Base-by-base conservation (phyloP, 2,113 vertebrate species). In the Lycaon pictus region DNA sequence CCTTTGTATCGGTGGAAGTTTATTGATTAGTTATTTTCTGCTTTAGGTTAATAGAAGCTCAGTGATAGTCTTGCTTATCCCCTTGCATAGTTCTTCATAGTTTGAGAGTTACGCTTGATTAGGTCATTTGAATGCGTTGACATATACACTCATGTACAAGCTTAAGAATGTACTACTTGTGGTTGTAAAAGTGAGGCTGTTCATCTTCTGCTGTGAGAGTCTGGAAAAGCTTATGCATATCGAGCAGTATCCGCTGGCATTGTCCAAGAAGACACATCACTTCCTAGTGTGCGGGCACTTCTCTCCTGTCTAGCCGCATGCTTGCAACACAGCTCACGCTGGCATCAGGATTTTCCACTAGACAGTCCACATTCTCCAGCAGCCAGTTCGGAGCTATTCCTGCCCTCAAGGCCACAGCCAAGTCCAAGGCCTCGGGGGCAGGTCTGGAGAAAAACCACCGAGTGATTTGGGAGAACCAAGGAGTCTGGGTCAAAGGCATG, bases 271-370 rank as follows among this genome's bases (percentile, higher is more conserved):
- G 67, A 85, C 3, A 15, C 93, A 13, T 91, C 69, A 82, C 88
- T 97, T 96, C 93, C 56, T 32, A 4, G 81, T 25, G 92, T 4
- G 91, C 29, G 7, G 93, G 56, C 17, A 51, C 35, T 43, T 88
- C n/a, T 53, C 81, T 48, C 29, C 71, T 4, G 87, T 88, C 63
- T 13, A 0, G 81, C 91, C 91, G 0, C 58, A 27, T 27, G 48
- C 48, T 95, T 74, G 91, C 0, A 0, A 5, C 53, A 5, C 79
- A 51, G 72, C 83, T 12, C 90, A 55, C 67, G 87, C 19, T 80
- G 97, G 90, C 89, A 95, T 91, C 91, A 88, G 23, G 2, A 15
- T 88, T 98, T 98, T 97, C 96, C 94, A 23, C 97, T 91, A 82
- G 94, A 92, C 89, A 22, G 53, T 63, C 84, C 2, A 25, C 7